These are phyloP conservation scores for Julus scandinavius DNA, from an alignment of 2,888 invertebrate species.

Conservation along the genomic window DNA sequence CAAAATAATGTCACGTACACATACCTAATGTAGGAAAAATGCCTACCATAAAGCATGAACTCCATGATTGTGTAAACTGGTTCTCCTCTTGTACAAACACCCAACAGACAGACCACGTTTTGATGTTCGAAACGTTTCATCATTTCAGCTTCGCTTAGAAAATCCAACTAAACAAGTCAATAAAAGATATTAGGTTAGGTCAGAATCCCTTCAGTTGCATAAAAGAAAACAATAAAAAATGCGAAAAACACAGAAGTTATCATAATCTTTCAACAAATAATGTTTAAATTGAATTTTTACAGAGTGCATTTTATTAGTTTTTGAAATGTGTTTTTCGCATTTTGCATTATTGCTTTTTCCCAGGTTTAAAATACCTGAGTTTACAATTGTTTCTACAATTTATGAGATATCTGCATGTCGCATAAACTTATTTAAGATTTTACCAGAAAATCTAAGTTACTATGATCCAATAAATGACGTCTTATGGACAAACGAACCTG, in stretches of 20 bases:
- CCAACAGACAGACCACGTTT: constrained; percentile 85
- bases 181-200: not conserved
- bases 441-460: not conserved
- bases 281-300: too few relatives aligned
- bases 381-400: too few relatives aligned
- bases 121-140: constrained; percentile 94
- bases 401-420: too few relatives aligned
- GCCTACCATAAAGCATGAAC: constrained; percentile 84
- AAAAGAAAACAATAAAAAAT: not conserved
- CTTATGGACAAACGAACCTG: constrained; percentile 33
- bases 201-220: not conserved
- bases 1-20: not conserved
- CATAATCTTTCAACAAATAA: too few relatives aligned
- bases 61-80: constrained; percentile 94
- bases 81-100: constrained; percentile 86
- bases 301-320: too few relatives aligned
- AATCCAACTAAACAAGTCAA: constrained; percentile 73
- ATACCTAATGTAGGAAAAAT: not conserved
- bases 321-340: too few relatives aligned
- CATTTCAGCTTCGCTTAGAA: constrained; percentile 90
- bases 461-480: not conserved
- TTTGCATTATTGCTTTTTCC: too few relatives aligned
- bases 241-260: too few relatives aligned
- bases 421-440: not conserved
- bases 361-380: not conserved